Evolutionary conservation across 2,113 vertebrate species (phyloP), one percentile per base, ranked within the genome.

Genomic region (Peromyscus maniculatus): DNA sequence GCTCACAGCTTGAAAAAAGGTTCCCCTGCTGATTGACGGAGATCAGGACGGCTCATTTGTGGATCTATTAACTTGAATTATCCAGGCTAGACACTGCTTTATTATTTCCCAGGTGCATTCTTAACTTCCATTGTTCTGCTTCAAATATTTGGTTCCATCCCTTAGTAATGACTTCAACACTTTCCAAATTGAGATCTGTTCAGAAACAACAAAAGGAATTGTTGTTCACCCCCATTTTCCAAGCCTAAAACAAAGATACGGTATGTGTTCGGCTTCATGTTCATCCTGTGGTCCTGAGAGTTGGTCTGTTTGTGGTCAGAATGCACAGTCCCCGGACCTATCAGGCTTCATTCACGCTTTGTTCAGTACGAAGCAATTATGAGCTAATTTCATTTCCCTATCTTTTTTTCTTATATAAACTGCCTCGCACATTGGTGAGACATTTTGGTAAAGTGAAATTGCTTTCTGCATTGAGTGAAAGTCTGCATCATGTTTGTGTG

Each of bases 161-260:
- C 39, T 89, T 84, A 19, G n/a, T 59, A 43, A 13, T 86, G 46
- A 19, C 92, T 87, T 8, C 22, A 67, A 31, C 66, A 55, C 52
- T 64, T 94, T 83, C 62, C 91, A 94, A 94, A 79, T 46, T 52
- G 36, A 55, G 72, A 97, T 89, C 55, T 8, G 75, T 91, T 95
- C 59, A 86, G 43, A 95, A 97, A 95, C 46, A 92, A 87, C 74
- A 91, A 67, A 62, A 95, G 72, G 72, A 55, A 59, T 80, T 31
- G 8, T 77, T 66, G 19, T 96, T 90, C 87, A 79, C 91, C 78
- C 80, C 92, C 71, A 66, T 93, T 94, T 97, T 57, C 62, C 67
- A 64, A 95, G 67, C 59, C 89, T 64, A 74, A 97, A 95, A 92
- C 94, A 98, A 97, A 78, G 77, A 96, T 2, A 2, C 21, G 7